A percentile compares a stretch with the other conserved stretches of the same genome.
Evolutionary conservation across 2,888 invertebrate species (phyloP).

Genomic region (Heliconius hortense): DNA sequence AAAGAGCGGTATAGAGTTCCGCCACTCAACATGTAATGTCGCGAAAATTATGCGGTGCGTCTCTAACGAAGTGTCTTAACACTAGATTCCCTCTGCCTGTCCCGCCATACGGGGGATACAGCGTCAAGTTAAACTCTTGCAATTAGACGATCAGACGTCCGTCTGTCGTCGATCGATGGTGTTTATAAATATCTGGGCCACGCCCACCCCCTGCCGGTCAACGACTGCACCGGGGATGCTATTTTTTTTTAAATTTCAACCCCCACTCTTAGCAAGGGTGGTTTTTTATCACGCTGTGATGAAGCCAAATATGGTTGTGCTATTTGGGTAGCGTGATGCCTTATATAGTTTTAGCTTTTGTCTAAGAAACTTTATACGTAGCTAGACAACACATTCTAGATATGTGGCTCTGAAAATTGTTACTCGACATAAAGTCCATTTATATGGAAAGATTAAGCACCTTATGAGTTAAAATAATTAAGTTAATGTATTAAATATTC

Average conservation of each 20-base stretch:
- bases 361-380: background rate
- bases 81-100: background rate
- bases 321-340: background rate
- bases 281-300: constrained; percentile 8
- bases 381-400: background rate
- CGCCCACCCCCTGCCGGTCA: constrained; percentile 40
- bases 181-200: constrained; percentile 48
- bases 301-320: constrained; percentile 16
- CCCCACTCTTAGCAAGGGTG: background rate
- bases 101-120: background rate
- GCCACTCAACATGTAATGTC: no score
- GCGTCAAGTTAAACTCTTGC: constrained; percentile 1
- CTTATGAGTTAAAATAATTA: no score
- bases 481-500: no score
- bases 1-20: no score
- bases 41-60: no score
- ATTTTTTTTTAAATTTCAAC: background rate
- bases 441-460: background rate
- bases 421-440: background rate
- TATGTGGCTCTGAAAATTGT: background rate
- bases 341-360: constrained; percentile 2
- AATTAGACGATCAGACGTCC: constrained; percentile 40
- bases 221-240: constrained; percentile 30
- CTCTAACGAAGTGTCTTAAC: background rate
- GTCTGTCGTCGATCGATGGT: constrained; percentile 49